phyloP scores from a whole-genome alignment of 2,113 vertebrate genomes.

The Petrocephalus zakoni region DNA sequence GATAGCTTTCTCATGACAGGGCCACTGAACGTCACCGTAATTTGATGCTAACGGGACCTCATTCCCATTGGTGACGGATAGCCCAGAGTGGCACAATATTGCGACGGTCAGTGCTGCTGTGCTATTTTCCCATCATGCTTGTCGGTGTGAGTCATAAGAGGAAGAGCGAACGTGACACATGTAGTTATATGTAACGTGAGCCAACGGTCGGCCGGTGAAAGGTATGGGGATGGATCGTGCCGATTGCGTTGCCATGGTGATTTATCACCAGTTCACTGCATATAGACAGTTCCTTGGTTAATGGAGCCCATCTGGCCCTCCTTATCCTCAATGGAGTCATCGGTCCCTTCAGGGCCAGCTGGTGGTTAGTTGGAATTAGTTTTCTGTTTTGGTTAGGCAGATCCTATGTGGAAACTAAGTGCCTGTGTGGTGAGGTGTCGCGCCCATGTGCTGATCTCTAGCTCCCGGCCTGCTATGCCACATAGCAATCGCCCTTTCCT shows the following conservation, averaged over 20 bases:
- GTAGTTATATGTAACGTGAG: background rate
- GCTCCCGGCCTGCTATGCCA: background rate
- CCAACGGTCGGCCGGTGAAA: background rate
- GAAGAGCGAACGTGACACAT: background rate
- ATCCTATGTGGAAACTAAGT: background rate
- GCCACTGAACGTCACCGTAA: background rate
- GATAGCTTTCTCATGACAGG: slow-evolving; percentile 1
- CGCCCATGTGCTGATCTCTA: background rate
- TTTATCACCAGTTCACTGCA: background rate
- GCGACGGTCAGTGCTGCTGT: background rate
- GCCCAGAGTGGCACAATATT: background rate
- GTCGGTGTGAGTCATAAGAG: background rate
- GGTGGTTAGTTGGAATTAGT: background rate
- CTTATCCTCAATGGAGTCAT: background rate
- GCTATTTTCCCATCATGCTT: background rate
- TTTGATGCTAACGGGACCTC: background rate
- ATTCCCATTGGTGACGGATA: background rate
- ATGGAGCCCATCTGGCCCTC: background rate
- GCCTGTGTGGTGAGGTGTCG: background rate
- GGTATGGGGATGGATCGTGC: background rate
- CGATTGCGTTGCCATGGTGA: background rate
- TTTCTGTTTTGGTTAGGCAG: background rate
- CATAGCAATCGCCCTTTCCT: no score
- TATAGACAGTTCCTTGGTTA: background rate
- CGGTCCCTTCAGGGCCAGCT: background rate